A percentile compares a stretch with the other conserved stretches of the same genome.
phyloP scores from a whole-genome alignment of 2,113 vertebrate species.

The Pleuronectes platessa region DNA sequence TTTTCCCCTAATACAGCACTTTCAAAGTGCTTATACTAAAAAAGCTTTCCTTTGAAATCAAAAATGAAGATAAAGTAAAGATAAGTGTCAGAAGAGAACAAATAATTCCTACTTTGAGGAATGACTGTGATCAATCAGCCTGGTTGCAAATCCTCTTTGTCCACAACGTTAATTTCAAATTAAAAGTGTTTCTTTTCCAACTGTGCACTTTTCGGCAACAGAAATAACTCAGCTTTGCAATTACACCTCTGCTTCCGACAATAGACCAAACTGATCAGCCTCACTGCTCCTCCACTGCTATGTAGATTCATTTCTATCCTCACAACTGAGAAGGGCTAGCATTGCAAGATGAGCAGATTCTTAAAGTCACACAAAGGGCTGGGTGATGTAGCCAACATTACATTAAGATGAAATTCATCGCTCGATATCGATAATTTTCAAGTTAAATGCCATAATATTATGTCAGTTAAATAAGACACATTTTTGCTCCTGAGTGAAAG shows the following conservation, averaged over 20 bases:
- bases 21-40: slow-evolving; percentile 19
- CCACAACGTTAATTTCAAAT: neutral
- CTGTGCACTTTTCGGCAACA: slow-evolving; percentile 19
- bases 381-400: too few relatives aligned
- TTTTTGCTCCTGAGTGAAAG: too few relatives aligned
- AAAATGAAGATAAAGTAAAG: neutral
- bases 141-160: slow-evolving; percentile 18
- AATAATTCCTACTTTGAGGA: neutral
- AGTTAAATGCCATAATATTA: too few relatives aligned
- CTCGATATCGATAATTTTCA: too few relatives aligned
- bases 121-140: slow-evolving; percentile 13
- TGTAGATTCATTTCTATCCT: slow-evolving; percentile 25
- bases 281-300: slow-evolving; percentile 5
- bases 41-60: neutral
- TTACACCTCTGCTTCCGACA: slow-evolving; percentile 10
- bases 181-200: neutral
- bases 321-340: neutral
- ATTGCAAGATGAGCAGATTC: neutral
- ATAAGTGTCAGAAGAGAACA: slow-evolving; percentile 1
- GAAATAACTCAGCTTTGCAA: slow-evolving; percentile 18
- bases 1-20: slow-evolving; percentile 34
- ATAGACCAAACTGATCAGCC: slow-evolving; percentile 44
- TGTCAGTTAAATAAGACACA: too few relatives aligned
- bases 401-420: too few relatives aligned
- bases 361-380: too few relatives aligned